phyloP scores from a whole-genome alignment of 2,797 vertebrate genomes.

The Scolopax bukidnonensis region DNA sequence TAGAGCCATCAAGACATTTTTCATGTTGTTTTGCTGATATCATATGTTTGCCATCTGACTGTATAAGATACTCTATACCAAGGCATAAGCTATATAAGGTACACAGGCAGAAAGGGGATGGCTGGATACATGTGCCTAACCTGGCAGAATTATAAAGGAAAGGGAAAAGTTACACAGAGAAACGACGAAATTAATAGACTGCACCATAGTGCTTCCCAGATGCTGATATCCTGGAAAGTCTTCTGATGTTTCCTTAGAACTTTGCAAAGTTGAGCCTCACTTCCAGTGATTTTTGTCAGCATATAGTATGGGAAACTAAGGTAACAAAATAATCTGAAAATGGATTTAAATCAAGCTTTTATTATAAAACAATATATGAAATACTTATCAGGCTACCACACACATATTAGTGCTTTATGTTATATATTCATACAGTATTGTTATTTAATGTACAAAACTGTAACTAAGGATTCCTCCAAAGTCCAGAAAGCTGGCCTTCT shows the following conservation, averaged over 20 bases:
- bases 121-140: not conserved
- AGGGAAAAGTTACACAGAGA: not conserved
- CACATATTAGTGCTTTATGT: not conserved
- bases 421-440: not conserved
- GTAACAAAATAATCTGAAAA: not conserved
- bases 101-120: not conserved
- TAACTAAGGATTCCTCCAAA: not conserved
- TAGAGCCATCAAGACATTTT: not conserved
- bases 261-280: not conserved
- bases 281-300: not conserved
- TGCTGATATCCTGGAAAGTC: not conserved
- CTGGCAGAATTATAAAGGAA: not conserved
- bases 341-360: constrained; percentile 31
- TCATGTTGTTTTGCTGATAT: not conserved
- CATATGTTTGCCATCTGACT: not conserved
- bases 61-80: not conserved
- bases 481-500: not conserved
- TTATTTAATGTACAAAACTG: not conserved
- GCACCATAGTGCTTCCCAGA: not conserved
- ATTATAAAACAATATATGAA: constrained; percentile 22
- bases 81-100: not conserved
- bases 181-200: not conserved
- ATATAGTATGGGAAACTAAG: not conserved
- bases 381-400: not conserved
- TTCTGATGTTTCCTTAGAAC: not conserved